These are phyloP conservation scores for Urocyon cinereoargenteus DNA, from an alignment of 2,797 vertebrate species.

Conservation along the genomic window DNA sequence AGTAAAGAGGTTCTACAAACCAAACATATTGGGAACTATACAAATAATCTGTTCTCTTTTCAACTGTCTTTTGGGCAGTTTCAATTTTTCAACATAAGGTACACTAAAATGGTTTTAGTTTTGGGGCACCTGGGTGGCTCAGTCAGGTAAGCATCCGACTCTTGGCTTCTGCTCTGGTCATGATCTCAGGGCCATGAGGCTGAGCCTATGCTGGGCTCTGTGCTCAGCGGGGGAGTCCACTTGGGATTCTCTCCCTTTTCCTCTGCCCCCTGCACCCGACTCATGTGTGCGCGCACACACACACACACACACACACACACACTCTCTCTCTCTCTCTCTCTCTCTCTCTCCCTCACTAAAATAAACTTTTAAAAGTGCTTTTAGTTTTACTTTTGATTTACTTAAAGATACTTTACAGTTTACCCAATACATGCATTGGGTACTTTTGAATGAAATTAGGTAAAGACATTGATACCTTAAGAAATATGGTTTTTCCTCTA, in stretches of 20 bases:
- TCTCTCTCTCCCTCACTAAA: not conserved
- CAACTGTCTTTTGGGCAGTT: not conserved
- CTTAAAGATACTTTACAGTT: constrained; percentile 25
- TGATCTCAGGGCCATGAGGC: not conserved
- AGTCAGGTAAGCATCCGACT: not conserved
- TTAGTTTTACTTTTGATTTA: constrained; percentile 24
- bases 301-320: too few relatives aligned
- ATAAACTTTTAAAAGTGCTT: not conserved
- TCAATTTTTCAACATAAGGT: not conserved
- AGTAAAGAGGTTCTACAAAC: not conserved
- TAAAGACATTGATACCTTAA: too few relatives aligned
- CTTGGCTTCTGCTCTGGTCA: not conserved
- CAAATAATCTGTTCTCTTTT: not conserved
- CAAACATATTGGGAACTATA: not conserved
- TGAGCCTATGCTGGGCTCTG: not conserved
- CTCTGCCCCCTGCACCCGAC: too few relatives aligned
- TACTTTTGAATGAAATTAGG: not conserved
- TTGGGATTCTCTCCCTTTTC: not conserved
- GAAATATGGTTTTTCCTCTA: not conserved
- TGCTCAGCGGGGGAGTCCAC: not conserved
- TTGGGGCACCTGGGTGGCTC: not conserved
- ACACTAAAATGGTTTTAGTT: constrained; percentile 13
- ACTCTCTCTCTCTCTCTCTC: not conserved
- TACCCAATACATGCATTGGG: not conserved
- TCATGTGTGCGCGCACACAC: rapidly evolving